Conservation (phyloP, 2,113 vertebrate genomes). For the Rhinoptilus africanus region DNA sequence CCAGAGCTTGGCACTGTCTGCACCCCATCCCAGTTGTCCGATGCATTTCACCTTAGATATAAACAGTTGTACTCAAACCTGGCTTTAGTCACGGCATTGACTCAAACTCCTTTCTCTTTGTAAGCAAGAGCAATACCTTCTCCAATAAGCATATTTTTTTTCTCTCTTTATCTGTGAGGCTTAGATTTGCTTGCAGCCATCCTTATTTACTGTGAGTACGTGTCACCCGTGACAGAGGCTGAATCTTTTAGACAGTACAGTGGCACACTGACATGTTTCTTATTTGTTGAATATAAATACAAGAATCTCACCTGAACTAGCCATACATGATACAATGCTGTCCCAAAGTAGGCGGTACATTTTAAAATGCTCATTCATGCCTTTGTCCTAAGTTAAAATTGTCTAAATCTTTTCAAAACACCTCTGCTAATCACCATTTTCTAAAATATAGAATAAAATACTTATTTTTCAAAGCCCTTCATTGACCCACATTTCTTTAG, state of each 20-base stretch:
- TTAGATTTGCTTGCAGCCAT: not conserved
- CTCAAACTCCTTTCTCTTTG: not conserved
- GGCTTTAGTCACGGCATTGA: not conserved
- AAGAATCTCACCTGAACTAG: not conserved
- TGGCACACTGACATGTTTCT: not conserved
- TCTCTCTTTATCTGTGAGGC: not conserved
- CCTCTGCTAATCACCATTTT: not conserved
- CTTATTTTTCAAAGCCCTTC: slow-evolving; percentile 17
- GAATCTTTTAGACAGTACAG: not conserved
- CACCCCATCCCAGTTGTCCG: not conserved
- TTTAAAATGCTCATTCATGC: not conserved
- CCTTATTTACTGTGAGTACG: not conserved
- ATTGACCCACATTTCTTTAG: not conserved
- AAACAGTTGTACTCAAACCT: not conserved
- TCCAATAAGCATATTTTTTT: not conserved
- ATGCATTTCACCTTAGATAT: not conserved
- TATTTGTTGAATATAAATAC: not conserved
- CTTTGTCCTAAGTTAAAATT: not conserved
- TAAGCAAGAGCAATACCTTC: not conserved
- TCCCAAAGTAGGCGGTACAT: not conserved
- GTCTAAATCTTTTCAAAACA: not conserved
- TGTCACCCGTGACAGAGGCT: not conserved
- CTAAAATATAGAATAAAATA: not conserved
- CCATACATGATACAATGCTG: not conserved
- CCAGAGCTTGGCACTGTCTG: not conserved